Conservation (phyloP, 2,888 invertebrate species). For the Clistopyga incitator region DNA sequence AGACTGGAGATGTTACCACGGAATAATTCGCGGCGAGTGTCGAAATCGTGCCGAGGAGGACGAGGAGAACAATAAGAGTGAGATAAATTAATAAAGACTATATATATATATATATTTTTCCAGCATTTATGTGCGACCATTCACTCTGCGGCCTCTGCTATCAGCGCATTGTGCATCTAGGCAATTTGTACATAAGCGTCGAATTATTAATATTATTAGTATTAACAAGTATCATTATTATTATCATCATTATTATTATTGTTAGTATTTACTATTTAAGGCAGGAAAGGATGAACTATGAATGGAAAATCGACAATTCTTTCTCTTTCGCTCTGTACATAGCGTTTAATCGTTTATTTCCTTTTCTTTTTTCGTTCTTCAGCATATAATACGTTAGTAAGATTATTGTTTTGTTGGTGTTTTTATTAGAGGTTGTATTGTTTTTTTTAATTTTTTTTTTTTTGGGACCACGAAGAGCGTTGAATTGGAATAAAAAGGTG, state of each 20-base stretch:
- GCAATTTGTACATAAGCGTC: conserved; percentile 68
- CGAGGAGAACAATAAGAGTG: conserved; percentile 63
- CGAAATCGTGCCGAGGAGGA: conserved; percentile 27
- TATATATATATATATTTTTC: conserved; percentile 79
- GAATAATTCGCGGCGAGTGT: conserved; percentile 6
- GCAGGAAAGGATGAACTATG: conserved; percentile 37
- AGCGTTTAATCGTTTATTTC: not conserved
- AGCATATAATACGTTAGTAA: conserved; percentile 14
- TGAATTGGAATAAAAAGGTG: conserved; percentile 45
- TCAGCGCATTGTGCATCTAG: conserved; percentile 49
- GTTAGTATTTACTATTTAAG: conserved; percentile 44
- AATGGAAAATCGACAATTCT: conserved; percentile 35
- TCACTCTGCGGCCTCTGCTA: conserved; percentile 57
- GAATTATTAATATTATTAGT: conserved; percentile 51
- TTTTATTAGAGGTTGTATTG: conserved; percentile 25
- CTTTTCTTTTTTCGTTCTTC: conserved; percentile 10
- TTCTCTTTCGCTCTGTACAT: conserved; percentile 27
- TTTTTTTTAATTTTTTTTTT: conserved; percentile 44
- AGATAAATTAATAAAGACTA: conserved; percentile 73
- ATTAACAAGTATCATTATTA: conserved; percentile 15
- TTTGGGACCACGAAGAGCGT: conserved; percentile 47
- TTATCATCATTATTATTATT: conserved; percentile 39
- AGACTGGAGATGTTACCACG: conserved; percentile 31
- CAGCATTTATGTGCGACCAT: conserved; percentile 73
- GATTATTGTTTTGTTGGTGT: conserved; percentile 30